phyloP scores from a whole-genome alignment of 2,113 vertebrate species.

The Chloroceryle aenea region DNA sequence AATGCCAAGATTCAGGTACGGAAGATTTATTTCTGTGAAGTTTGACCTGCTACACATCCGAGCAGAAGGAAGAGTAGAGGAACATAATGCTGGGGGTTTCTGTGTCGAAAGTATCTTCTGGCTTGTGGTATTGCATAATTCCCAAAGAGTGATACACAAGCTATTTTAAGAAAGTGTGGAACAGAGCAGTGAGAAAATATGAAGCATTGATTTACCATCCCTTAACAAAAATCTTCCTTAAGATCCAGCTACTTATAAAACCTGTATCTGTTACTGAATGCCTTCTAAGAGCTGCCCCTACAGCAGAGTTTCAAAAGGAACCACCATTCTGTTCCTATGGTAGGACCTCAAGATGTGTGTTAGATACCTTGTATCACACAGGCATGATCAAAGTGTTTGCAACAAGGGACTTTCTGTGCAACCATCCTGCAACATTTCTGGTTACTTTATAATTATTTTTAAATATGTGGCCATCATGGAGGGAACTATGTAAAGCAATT shows the following conservation, averaged over 20 bases:
- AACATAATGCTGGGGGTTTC: not conserved
- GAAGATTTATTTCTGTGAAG: slow-evolving; percentile 18
- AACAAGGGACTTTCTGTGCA: not conserved
- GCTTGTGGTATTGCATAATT: not conserved
- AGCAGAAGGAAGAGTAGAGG: not conserved
- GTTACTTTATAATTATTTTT: not conserved
- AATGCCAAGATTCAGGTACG: slow-evolving; percentile 25
- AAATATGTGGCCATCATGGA: not conserved
- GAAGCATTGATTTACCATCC: not conserved
- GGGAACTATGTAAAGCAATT: not conserved
- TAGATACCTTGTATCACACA: not conserved
- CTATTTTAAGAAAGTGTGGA: slow-evolving; percentile 9
- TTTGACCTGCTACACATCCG: not conserved
- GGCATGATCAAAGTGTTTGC: too few species aligned
- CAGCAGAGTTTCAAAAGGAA: not conserved
- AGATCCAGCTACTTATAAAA: not conserved
- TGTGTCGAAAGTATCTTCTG: not conserved
- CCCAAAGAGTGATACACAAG: not conserved
- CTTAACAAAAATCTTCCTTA: not conserved
- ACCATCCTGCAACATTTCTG: not conserved
- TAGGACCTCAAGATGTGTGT: not conserved
- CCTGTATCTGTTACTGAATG: not conserved
- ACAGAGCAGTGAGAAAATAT: not conserved
- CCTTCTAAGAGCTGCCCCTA: not conserved
- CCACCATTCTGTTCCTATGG: not conserved